Percentiles rank a stretch among this genome's conserved stretches.
Evolutionary conservation across 2,797 vertebrate species (phyloP).

Genomic region (Sciurus carolinensis): DNA sequence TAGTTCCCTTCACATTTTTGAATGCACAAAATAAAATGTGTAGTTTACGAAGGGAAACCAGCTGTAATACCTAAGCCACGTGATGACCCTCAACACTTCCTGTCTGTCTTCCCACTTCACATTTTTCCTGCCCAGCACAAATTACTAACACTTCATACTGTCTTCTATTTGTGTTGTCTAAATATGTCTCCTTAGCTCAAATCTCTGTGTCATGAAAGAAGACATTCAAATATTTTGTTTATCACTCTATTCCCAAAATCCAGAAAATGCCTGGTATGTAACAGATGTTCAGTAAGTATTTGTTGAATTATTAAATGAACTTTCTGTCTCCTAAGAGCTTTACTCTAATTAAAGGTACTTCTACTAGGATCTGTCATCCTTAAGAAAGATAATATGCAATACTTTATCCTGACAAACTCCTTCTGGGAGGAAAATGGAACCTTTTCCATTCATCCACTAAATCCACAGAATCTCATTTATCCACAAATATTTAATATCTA

Average conservation of each 20-base stretch:
- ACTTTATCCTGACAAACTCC: not conserved
- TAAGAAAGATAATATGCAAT: conserved; percentile 47
- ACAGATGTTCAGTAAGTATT: not conserved
- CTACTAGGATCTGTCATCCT: not conserved
- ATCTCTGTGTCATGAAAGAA: not conserved
- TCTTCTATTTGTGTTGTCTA: not conserved
- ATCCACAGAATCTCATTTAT: not conserved
- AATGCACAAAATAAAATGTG: not conserved
- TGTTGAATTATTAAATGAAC: conserved; percentile 29
- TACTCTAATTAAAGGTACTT: conserved; percentile 15
- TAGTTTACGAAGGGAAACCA: conserved; percentile 41
- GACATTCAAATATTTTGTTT: not conserved
- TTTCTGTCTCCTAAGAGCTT: not conserved
- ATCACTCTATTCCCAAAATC: conserved; percentile 9
- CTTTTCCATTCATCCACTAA: not conserved
- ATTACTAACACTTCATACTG: not conserved
- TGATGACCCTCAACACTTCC: not conserved
- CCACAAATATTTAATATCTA: not conserved
- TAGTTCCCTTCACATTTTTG: not conserved
- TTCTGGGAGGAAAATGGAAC: not conserved
- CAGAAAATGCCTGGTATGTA: not conserved
- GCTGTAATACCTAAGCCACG: conserved; percentile 27
- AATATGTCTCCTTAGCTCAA: not conserved
- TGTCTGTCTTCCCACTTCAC: conserved; percentile 44
- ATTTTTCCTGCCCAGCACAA: conserved; percentile 38